These are phyloP conservation scores for Melopsittacus undulatus DNA, from an alignment of 2,797 vertebrate genomes.

Conservation along the genomic window DNA sequence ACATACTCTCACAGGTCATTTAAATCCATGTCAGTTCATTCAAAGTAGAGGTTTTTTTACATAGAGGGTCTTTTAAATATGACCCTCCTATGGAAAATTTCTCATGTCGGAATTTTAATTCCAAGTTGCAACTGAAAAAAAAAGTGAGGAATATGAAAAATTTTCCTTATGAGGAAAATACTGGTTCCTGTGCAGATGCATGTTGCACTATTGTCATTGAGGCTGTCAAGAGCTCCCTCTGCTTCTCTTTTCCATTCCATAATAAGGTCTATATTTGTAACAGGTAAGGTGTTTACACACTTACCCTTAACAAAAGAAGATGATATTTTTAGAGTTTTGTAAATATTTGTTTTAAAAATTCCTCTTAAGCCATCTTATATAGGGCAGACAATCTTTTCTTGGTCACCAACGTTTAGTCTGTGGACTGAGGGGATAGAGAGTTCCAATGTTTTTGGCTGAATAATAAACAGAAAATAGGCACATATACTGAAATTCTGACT, in stretches of 20 bases:
- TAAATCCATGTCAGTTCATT: slow-evolving; percentile 71
- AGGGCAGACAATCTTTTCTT: slow-evolving; percentile 58
- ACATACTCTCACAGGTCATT: slow-evolving; percentile 69
- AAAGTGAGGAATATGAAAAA: background rate
- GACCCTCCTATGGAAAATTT: slow-evolving; percentile 52
- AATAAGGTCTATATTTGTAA: slow-evolving; percentile 19
- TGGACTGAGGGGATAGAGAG: background rate
- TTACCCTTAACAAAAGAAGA: slow-evolving; percentile 38
- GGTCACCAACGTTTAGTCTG: slow-evolving; percentile 53
- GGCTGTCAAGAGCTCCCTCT: slow-evolving; percentile 15
- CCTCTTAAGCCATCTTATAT: slow-evolving; percentile 40
- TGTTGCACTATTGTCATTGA: background rate
- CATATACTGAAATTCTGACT: background rate
- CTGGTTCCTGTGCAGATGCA: background rate
- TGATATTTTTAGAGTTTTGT: slow-evolving; percentile 17
- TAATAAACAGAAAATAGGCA: slow-evolving; percentile 63
- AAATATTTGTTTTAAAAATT: slow-evolving; percentile 44
- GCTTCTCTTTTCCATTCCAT: background rate
- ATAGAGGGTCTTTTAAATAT: slow-evolving; percentile 52
- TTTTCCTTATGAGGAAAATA: background rate
- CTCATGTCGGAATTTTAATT: slow-evolving; percentile 32
- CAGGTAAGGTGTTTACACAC: background rate
- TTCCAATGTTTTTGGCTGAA: slow-evolving; percentile 42
- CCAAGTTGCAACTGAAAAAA: background rate
- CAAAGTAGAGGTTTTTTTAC: slow-evolving; percentile 35